These are phyloP conservation scores for Bugulina stolonifera DNA, from an alignment of 2,888 invertebrate species.

Conservation along the genomic window DNA sequence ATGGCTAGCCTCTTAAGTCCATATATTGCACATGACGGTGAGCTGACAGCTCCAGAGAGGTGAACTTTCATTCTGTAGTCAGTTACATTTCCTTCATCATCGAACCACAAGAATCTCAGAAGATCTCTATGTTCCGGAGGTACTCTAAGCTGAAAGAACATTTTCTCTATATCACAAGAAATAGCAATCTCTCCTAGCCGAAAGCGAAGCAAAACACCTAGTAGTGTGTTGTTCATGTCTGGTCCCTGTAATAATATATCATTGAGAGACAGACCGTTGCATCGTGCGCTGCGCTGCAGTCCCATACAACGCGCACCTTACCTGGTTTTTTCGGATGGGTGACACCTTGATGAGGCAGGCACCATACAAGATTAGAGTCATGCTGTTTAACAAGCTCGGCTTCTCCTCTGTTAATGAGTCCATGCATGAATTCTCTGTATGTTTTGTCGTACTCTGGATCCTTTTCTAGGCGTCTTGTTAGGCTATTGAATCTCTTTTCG, in stretches of 20 bases:
- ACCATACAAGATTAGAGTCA: conserved; percentile 17
- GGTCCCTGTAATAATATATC: conserved; percentile 28
- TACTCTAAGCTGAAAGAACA: conserved; percentile 28
- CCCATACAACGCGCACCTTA: conserved; percentile 29
- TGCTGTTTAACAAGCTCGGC: conserved; percentile 26
- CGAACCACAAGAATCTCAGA: conserved; percentile 27
- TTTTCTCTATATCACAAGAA: conserved; percentile 28
- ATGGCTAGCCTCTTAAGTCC: background rate
- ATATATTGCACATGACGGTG: conserved; percentile 27
- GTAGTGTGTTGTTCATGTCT: conserved; percentile 26
- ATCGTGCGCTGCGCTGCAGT: conserved; percentile 26
- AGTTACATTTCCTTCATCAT: background rate
- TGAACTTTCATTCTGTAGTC: conserved; percentile 27
- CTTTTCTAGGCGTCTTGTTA: conserved; percentile 14
- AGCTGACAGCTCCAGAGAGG: conserved; percentile 24
- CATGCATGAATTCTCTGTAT: conserved; percentile 26
- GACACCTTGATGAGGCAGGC: conserved; percentile 27
- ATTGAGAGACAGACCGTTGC: conserved; percentile 26
- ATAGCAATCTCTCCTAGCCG: conserved; percentile 27
- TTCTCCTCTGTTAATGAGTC: conserved; percentile 27
- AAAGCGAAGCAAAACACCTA: conserved; percentile 28
- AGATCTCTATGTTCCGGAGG: conserved; percentile 26
- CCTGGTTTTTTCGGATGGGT: conserved; percentile 27
- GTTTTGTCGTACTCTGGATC: conserved; percentile 7
- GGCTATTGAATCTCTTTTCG: background rate